Base-by-base conservation (phyloP, 2,888 invertebrate species). In the Diplolepis rosae region DNA sequence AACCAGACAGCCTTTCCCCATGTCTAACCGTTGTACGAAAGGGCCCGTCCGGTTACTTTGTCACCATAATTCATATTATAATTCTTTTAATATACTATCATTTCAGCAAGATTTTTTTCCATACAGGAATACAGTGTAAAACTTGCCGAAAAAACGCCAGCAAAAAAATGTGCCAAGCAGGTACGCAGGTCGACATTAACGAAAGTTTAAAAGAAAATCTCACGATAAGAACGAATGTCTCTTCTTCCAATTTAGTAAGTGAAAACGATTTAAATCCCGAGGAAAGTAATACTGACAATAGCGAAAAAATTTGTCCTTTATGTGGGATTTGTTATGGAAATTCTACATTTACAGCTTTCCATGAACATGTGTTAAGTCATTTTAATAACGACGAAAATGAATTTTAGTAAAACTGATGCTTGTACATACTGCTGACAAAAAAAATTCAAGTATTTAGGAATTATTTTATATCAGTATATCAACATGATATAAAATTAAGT, bases 291-390 rank as follows among this genome's bases (percentile, higher is more conserved):
- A 48, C 35, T 15, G 87, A 88, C 61, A 79, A 82, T 18, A 87
- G 85, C 77, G 90, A 91, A 78, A 93, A 92, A 86, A 92, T 94
- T 66, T 95, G 95, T 81, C 95, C 95, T 0, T 91, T 95, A 89
- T 95, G 95, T 88, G 93, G 92, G 9, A 90, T 91, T 85, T 89
- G 90, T 76, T 95, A 93, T 83, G 89, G 89, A 52, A 91, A 90
- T 83, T 89, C 91, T 69, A 85, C 90, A 11, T 94, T 95, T 86
- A 89, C 91, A 28, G 91, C 91, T 56, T 95, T 95, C 83, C 92
- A 93, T 76, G 90, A 92, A 71, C 95, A 96, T 88, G 95, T 96
- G 30, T 92, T 95, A 86, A 92, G 90, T 80, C 95, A 95, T 89
- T 95, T 95, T 86, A 89, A 91, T 70, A 91, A 92, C 77, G 92